Base-by-base conservation (phyloP, 2,888 invertebrate genomes). In the Amitus sp. region DNA sequence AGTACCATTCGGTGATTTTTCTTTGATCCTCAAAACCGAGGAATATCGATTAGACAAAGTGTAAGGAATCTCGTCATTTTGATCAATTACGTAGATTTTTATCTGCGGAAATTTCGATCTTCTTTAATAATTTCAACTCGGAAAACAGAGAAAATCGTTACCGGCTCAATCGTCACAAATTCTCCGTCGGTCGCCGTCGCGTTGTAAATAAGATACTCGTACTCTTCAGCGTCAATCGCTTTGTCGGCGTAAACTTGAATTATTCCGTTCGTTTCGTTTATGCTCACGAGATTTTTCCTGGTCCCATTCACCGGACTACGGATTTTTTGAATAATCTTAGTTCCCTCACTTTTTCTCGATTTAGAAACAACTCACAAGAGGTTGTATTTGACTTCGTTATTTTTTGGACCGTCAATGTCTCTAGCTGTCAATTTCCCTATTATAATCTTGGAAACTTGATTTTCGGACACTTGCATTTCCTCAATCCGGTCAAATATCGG, bases 401-500 rank as follows among this genome's bases (percentile, higher is more conserved):
- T 85, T 1, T 85, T 82, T 0, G 86, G 85, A 0, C 87, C 88
- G 75, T 90, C 90, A 50, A 83, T 84, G 77, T 90, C 90, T 0
- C 82, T 85, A 3, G 89, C 89, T 27, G 82, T 80, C 13, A 90
- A 83, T 2, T 85, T 83, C n/a, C 88, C 88, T 54, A 89, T 85
- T 28, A 86, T 77, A 1, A 83, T 83, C 9, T 79, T 83, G 4
- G 67, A 64, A 12, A 73, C 76, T 0, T 87, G 84, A 71, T 83
- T 82, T 79, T 90, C 90, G 1, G 84, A 79, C 2, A 89, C 87
- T 47, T 70, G 72, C 55, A 83, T 76, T n/a, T 86, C 72, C 1
- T 85, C 83, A 0, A 83, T 83, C 0, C 72, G 64, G 0, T 78
- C 77, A 83, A 89, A 89, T 45, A 82, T 64, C 1, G 90, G 90